Percentiles rank a stretch among this genome's conserved stretches.
These are phyloP conservation scores for Schizopygopsis malacanthus DNA, from an alignment of 2,797 vertebrate genomes.

Conservation along the genomic window DNA sequence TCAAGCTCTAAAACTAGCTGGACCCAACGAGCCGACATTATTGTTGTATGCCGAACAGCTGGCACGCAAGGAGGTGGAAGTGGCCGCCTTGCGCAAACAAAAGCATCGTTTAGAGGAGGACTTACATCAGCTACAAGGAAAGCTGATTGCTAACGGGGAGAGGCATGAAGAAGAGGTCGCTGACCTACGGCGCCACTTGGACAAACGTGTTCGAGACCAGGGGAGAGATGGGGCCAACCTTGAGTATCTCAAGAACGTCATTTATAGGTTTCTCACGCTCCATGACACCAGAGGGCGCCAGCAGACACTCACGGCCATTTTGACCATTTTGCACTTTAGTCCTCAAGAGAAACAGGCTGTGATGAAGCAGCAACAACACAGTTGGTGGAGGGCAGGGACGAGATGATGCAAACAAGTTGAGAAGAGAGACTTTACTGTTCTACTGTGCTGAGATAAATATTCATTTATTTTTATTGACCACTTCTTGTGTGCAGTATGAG, in stretches of 20 bases:
- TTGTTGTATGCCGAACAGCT: conserved; percentile 92
- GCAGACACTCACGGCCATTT: conserved; percentile 91
- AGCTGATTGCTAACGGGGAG: conserved; percentile 79
- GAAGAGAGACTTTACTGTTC: background rate
- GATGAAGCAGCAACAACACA: conserved; percentile 73
- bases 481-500: conserved; percentile 13
- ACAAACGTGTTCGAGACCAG: conserved; percentile 84
- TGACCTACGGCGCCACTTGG: conserved; percentile 73
- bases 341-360: conserved; percentile 87
- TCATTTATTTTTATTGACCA: conserved; percentile 5
- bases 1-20: conserved; percentile 68
- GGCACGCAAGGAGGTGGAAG: conserved; percentile 89
- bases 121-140: conserved; percentile 82
- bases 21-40: conserved; percentile 82
- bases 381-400: conserved; percentile 81
- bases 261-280: conserved; percentile 89
- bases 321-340: conserved; percentile 94
- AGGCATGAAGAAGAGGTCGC: conserved; percentile 78
- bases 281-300: conserved; percentile 84
- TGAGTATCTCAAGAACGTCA: conserved; percentile 96
- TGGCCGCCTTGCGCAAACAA: conserved; percentile 79
- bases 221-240: conserved; percentile 92
- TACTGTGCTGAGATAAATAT: conserved; percentile 11
- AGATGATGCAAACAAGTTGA: conserved; percentile 52
- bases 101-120: conserved; percentile 85